Percentiles rank a stretch among this genome's conserved stretches.
phyloP scores from a whole-genome alignment of 2,888 invertebrate genomes.

The Spilarctia lutea region DNA sequence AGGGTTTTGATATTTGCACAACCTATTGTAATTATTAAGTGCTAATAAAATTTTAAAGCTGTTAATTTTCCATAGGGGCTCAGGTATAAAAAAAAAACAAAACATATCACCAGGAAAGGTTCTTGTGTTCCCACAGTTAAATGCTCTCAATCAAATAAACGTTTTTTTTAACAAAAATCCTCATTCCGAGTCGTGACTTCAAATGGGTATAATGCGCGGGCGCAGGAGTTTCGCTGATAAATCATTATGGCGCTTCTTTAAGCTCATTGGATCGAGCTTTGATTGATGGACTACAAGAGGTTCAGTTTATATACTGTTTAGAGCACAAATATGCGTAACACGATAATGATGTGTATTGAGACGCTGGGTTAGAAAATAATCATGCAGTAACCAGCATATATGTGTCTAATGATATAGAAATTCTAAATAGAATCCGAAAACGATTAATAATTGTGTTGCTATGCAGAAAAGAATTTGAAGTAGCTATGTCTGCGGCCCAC shows the following conservation, averaged over 20 bases:
- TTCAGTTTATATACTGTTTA: slow-evolving; percentile 52
- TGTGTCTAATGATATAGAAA: not conserved
- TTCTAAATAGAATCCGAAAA: not conserved
- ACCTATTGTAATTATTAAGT: not conserved
- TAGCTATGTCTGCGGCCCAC: not conserved
- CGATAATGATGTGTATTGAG: slow-evolving; percentile 43
- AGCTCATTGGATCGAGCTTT: slow-evolving; percentile 73
- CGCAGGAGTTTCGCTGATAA: slow-evolving; percentile 62
- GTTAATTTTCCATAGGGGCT: not conserved
- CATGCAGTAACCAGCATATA: not conserved
- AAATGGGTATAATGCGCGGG: slow-evolving; percentile 55
- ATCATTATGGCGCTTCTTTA: slow-evolving; percentile 84
- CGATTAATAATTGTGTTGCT: not conserved
- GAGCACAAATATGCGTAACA: slow-evolving; percentile 47
- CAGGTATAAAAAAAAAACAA: not conserved
- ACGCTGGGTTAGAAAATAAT: slow-evolving; percentile 30
- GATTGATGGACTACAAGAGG: slow-evolving; percentile 69
- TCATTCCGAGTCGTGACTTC: slow-evolving; percentile 59
- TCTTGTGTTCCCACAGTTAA: slow-evolving; percentile 48
- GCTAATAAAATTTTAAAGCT: not conserved
- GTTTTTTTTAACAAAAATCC: slow-evolving; percentile 45
- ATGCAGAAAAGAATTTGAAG: not conserved
- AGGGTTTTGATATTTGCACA: not conserved
- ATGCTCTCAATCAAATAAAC: slow-evolving; percentile 36
- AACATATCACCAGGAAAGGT: not conserved